phyloP scores from a whole-genome alignment of 2,797 vertebrate species.

The Hemitrygon akajei region DNA sequence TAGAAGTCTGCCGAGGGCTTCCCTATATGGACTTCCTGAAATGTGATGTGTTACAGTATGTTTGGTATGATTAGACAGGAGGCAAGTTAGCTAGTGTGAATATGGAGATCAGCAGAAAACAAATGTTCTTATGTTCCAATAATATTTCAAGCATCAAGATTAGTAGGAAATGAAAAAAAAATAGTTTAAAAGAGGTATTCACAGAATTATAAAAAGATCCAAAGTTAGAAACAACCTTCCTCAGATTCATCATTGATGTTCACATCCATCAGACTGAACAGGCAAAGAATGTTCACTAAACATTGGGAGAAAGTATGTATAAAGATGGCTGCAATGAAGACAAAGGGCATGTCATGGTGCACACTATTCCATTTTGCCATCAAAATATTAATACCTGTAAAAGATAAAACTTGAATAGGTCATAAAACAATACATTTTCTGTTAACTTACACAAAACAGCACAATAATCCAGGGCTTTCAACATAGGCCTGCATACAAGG shows the following conservation, averaged over 20 bases:
- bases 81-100: not conserved
- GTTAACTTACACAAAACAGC: not conserved
- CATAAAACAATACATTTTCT: not conserved
- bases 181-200: not conserved
- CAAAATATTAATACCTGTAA: not conserved
- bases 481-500: not conserved
- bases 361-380: not conserved
- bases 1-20: not conserved
- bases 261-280: not conserved
- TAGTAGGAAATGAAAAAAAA: not conserved
- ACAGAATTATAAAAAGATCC: not conserved
- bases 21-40: not conserved
- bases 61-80: not conserved
- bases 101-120: not conserved
- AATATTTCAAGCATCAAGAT: not conserved
- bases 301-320: not conserved
- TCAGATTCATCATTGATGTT: not conserved
- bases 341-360: not conserved
- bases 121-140: not conserved
- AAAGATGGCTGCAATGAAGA: not conserved
- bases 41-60: slow-evolving; percentile 16
- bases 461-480: not conserved
- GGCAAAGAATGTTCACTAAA: not conserved
- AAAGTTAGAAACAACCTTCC: not conserved
- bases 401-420: not conserved